Percentiles rank a stretch among this genome's conserved stretches.
Evolutionary conservation across 2,113 vertebrate species (phyloP).

Genomic region (Thalassarche chlororhynchos): DNA sequence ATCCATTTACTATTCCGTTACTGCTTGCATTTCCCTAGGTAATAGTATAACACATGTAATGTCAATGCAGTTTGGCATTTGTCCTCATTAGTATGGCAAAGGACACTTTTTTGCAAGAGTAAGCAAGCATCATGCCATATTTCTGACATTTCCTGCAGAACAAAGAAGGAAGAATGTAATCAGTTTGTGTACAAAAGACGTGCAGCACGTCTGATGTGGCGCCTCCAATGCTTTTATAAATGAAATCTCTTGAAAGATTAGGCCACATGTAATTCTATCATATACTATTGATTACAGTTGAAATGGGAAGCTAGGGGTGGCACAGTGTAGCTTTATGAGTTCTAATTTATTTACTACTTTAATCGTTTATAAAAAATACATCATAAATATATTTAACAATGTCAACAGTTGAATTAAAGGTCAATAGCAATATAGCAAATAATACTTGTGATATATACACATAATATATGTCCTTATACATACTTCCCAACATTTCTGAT

Average conservation of each 20-base stretch:
- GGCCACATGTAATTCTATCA: neutral
- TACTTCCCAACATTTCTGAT: neutral
- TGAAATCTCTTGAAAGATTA: neutral
- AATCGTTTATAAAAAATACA: neutral
- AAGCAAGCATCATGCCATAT: slow-evolving; percentile 43
- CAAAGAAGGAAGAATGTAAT: neutral
- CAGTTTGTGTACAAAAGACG: neutral
- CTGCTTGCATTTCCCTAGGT: slow-evolving; percentile 68
- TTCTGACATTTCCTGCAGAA: slow-evolving; percentile 30
- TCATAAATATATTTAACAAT: neutral
- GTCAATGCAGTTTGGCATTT: slow-evolving; percentile 71
- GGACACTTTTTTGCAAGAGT: slow-evolving; percentile 64
- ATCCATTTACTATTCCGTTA: slow-evolving; percentile 68
- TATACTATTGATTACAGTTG: neutral
- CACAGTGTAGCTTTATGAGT: neutral
- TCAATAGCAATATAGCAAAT: neutral
- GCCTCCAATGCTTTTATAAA: neutral
- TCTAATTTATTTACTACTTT: neutral
- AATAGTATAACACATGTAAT: slow-evolving; percentile 62
- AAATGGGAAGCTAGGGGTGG: neutral
- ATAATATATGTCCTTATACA: neutral
- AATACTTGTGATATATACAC: neutral
- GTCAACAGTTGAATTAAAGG: neutral
- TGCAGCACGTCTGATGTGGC: neutral
- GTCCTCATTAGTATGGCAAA: slow-evolving; percentile 74